These are phyloP conservation scores for Scolanthus callimorphus DNA, from an alignment of 92 coral and sea anemone species.

Conservation along the genomic window DNA sequence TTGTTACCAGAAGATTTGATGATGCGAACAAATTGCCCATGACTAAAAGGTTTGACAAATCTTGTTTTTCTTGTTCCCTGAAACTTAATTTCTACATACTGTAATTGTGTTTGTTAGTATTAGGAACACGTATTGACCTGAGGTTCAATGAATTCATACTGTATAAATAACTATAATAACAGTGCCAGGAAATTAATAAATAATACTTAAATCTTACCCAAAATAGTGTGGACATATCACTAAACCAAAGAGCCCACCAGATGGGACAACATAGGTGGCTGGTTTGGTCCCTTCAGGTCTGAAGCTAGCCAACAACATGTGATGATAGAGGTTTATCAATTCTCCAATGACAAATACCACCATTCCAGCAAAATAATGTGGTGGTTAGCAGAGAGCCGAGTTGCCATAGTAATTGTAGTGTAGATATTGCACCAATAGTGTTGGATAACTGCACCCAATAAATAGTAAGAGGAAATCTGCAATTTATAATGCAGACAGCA, in stretches of 20 bases:
- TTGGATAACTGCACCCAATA: slow-evolving; percentile 67
- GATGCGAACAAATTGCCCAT: too few relatives aligned
- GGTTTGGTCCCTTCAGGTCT: slow-evolving; percentile 52
- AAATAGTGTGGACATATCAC: slow-evolving; percentile 79
- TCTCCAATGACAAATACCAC: slow-evolving; percentile 52
- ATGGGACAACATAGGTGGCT: slow-evolving; percentile 52
- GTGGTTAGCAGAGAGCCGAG: slow-evolving; percentile 44
- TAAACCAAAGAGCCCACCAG: slow-evolving; percentile 58
- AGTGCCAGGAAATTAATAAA: too few relatives aligned
- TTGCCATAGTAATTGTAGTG: slow-evolving; percentile 36
- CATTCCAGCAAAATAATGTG: slow-evolving; percentile 33
- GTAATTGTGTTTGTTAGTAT: too few relatives aligned
- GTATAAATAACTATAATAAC: too few relatives aligned
- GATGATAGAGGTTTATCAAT: slow-evolving; percentile 58
- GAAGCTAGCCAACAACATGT: slow-evolving; percentile 40
- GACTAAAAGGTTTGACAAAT: too few relatives aligned
- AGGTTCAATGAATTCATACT: too few relatives aligned
- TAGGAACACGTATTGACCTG: too few relatives aligned
- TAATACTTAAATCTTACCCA: too few relatives aligned
- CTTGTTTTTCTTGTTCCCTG: too few relatives aligned
- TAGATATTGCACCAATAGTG: slow-evolving; percentile 84
- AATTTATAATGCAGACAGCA: neutral
- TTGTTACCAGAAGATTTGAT: too few relatives aligned
- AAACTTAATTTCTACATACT: too few relatives aligned
- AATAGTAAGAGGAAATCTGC: slow-evolving; percentile 48